Evolutionary conservation across 2,888 invertebrate species (phyloP).

Genomic region (Cataglyphis cursor): DNA sequence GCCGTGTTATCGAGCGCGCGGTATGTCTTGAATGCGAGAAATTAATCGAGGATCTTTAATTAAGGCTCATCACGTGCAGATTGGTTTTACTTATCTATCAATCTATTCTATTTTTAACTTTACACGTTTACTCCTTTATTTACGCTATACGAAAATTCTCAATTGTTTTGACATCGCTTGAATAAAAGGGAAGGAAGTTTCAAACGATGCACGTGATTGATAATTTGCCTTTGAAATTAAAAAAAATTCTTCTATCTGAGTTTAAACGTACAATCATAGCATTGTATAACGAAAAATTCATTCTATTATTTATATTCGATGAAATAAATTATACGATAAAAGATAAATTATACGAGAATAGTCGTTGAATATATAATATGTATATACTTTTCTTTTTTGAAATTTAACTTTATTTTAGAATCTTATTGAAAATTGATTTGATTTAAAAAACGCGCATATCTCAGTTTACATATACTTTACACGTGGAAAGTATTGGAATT

Average conservation of each 20-base stretch:
- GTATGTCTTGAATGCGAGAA: neutral
- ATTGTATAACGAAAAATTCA: neutral
- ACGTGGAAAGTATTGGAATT: neutral
- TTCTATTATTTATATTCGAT: neutral
- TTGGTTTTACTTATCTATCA: conserved; percentile 20
- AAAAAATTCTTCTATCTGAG: neutral
- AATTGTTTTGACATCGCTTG: neutral
- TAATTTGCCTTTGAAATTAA: neutral
- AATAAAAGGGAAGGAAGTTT: neutral
- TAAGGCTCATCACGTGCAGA: conserved; percentile 60
- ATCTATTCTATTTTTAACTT: neutral
- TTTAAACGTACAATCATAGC: neutral
- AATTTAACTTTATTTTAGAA: too few relatives aligned
- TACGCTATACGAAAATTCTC: neutral
- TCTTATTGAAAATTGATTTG: too few relatives aligned
- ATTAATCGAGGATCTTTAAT: conserved; percentile 43
- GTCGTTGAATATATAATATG: neutral
- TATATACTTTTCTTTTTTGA: neutral
- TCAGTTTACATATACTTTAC: neutral
- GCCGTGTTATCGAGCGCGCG: conserved; percentile 11
- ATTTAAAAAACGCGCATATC: neutral
- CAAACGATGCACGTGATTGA: neutral
- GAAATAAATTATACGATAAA: neutral
- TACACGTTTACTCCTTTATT: neutral
- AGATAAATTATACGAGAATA: neutral